Evolutionary conservation across 2,888 invertebrate genomes (phyloP), one percentile per base, ranked within the genome.

Genomic region (Eupithecia vulgata): DNA sequence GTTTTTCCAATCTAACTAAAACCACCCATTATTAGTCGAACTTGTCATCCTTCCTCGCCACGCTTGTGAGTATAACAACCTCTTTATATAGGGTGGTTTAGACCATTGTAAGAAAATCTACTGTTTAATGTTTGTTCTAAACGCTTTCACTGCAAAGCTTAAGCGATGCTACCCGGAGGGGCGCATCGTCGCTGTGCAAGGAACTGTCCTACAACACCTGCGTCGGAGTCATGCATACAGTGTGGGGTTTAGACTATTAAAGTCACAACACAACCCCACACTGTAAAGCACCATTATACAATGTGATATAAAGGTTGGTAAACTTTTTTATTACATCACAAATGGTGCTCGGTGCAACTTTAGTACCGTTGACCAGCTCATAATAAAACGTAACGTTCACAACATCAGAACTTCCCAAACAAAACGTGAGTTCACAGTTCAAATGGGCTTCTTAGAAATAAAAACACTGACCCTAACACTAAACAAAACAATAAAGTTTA

Each of bases 251-350:
- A 52, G 7, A 48, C 48, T n/a, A 48, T 48, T n/a, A 48, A 45
- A 57, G 57, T 57, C 12, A 13, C 25, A 57, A 57, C 5, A n/a
- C n/a, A n/a, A n/a, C n/a, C n/a, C 25, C 57, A 57, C 52, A 12
- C 21, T 57, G n/a, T 52, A 57, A 25, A 25, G 12, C 52, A 52
- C 21, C 21, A 10, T 12, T 52, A 10, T 8, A 48, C 48, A 48
- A 21, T 52, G 52, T 21, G 52, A 52, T 25, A 57, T 57, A 25
- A 25, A 57, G 25, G 5, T 12, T 57, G 21, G 12, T 57, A 25
- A 57, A 25, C 57, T 25, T 57, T 57, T 57, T 57, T 57, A 57
- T 57, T 57, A 57, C 57, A 57, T 57, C 25, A 57, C 57, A 57
- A 57, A 57, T 57, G 57, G 57, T 57, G 5, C 5, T 25, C 25